A percentile compares a stretch with the other conserved stretches of the same genome.
Evolutionary conservation across 1,140 invertebrate species (phyloP).

Genomic region (Aleiodes sp.): DNA sequence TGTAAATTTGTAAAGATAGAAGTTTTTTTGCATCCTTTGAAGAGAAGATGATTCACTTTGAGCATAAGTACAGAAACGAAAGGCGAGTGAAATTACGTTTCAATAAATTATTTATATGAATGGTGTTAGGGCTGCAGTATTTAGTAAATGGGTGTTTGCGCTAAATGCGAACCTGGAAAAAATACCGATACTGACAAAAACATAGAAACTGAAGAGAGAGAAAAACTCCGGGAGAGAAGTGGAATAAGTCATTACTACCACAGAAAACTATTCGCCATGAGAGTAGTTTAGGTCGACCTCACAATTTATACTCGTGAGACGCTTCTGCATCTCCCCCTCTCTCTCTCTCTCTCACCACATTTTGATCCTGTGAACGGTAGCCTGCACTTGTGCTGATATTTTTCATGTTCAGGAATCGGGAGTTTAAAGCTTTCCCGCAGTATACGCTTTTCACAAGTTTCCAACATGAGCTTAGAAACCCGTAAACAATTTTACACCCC

Average conservation of each 20-base stretch:
- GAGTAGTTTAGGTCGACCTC: constrained; percentile 22
- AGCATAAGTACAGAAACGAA: not conserved
- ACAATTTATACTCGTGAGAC: constrained; percentile 27
- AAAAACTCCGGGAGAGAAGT: constrained; percentile 9
- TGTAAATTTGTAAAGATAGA: no score
- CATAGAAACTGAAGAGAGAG: not conserved
- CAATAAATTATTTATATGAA: not conserved
- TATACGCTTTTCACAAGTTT: constrained; percentile 1
- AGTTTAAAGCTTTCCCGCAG: constrained; percentile 26
- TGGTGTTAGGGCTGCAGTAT: no score
- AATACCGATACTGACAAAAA: not conserved
- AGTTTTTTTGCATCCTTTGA: not conserved
- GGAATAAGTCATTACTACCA: constrained; percentile 24
- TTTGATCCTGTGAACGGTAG: not conserved
- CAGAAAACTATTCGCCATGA: constrained; percentile 28
- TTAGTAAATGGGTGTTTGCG: not conserved
- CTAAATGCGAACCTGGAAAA: not conserved
- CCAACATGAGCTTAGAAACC: constrained; percentile 19
- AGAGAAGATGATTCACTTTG: not conserved
- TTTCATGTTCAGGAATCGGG: constrained; percentile 22
- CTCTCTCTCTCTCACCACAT: constrained; percentile 3
- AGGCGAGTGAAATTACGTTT: not conserved
- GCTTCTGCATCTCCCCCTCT: not conserved
- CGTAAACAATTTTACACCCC: constrained; percentile 24
- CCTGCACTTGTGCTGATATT: constrained; percentile 6